phyloP scores from a whole-genome alignment of 1,140 invertebrate species.

The Procambarus clarkii region DNA sequence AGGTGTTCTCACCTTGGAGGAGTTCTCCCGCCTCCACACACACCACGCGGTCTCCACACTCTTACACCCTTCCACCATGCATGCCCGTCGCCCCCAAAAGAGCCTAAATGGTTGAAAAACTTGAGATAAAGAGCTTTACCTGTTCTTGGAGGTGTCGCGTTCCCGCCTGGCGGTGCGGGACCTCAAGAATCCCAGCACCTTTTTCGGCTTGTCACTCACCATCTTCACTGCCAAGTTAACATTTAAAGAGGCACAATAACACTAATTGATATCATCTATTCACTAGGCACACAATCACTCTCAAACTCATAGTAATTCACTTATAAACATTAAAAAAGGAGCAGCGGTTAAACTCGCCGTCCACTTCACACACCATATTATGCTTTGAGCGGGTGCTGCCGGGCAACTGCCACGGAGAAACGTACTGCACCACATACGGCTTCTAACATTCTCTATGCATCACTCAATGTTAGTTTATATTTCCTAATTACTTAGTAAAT shows the following conservation, averaged over 20 bases:
- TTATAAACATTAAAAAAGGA: conserved; percentile 33
- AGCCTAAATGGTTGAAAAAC: not conserved
- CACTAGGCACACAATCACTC: conserved; percentile 33
- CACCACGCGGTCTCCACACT: not conserved
- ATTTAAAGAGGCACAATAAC: conserved; percentile 6
- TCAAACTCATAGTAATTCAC: conserved; percentile 37
- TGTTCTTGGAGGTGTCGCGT: conserved; percentile 43
- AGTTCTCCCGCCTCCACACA: not conserved
- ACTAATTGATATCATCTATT: conserved; percentile 21
- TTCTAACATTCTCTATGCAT: not conserved
- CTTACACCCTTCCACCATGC: not conserved
- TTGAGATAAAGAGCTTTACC: conserved; percentile 26
- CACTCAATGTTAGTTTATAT: not conserved
- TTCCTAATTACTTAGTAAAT: not conserved
- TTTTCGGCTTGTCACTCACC: conserved; percentile 64
- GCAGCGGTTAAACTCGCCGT: not conserved
- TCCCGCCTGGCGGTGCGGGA: conserved; percentile 38
- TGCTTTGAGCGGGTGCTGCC: conserved; percentile 40
- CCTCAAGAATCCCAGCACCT: conserved; percentile 53
- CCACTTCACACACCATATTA: conserved; percentile 48
- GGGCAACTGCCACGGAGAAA: not conserved
- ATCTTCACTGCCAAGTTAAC: conserved; percentile 26
- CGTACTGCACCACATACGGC: not conserved
- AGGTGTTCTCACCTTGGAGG: not conserved
- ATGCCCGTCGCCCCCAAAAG: no score